phyloP scores from a whole-genome alignment of 2,888 invertebrate species.

The Hypomecis atomaria region DNA sequence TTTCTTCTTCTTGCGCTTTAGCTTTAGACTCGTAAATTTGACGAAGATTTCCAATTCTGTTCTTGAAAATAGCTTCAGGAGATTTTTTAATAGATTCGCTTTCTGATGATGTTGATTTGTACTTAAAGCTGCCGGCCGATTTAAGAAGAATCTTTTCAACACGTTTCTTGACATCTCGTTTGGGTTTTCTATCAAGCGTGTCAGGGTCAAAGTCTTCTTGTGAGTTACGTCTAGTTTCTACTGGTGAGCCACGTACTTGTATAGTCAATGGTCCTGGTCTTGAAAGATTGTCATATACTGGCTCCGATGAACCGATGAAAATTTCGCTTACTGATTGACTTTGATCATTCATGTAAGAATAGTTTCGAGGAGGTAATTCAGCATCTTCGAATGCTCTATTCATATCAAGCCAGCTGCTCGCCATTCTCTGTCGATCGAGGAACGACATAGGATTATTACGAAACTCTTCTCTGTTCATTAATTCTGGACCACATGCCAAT shows the following conservation, averaged over 20 bases:
- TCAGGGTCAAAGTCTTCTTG: constrained; percentile 93
- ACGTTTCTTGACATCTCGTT: constrained; percentile 67
- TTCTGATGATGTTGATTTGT: constrained; percentile 69
- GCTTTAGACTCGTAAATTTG: constrained; percentile 92
- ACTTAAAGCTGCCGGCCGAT: constrained; percentile 90
- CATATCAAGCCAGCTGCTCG: constrained; percentile 76
- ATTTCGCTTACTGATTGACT: constrained; percentile 86
- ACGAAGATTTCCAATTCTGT: constrained; percentile 89
- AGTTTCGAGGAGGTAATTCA: constrained; percentile 56
- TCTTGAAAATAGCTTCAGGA: constrained; percentile 74
- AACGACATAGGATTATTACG: constrained; percentile 54
- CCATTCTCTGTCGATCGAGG: constrained; percentile 62
- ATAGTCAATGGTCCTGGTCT: constrained; percentile 93
- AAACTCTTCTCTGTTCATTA: constrained; percentile 67
- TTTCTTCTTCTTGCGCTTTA: constrained; percentile 68
- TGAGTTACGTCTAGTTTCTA: constrained; percentile 87
- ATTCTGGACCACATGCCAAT: constrained; percentile 71
- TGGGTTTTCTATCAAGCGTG: constrained; percentile 91
- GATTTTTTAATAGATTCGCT: constrained; percentile 57
- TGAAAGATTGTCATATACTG: constrained; percentile 79
- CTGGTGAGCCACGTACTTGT: constrained; percentile 90
- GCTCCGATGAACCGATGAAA: constrained; percentile 86
- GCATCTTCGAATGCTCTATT: constrained; percentile 56
- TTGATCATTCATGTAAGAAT: constrained; percentile 63
- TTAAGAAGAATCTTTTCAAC: constrained; percentile 84